Conservation (phyloP, 2,888 invertebrate species). For the Drosophila ezoana region DNA sequence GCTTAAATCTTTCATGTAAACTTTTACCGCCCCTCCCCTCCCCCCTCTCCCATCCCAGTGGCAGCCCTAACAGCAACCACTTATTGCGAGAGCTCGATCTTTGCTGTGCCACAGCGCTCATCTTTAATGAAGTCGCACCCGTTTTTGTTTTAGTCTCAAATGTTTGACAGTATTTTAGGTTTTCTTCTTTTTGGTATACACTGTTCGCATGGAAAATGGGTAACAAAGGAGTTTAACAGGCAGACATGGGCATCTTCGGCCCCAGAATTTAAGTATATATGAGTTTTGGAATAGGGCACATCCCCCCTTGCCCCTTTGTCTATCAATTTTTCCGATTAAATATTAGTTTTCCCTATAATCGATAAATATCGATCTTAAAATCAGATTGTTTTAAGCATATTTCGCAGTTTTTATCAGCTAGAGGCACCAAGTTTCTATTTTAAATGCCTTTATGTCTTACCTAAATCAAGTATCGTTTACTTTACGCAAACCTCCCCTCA, state of each 20-base stretch:
- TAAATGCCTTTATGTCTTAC: no score
- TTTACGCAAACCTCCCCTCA: no score
- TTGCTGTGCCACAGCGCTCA: constrained; percentile 36
- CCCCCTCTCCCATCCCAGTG: not conserved
- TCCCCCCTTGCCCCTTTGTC: no score
- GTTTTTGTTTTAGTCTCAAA: constrained; percentile 29
- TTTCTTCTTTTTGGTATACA: not conserved
- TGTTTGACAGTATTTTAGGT: constrained; percentile 30
- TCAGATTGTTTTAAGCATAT: no score
- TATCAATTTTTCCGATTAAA: no score
- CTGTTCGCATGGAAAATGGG: not conserved
- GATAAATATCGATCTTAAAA: no score
- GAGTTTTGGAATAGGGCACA: no score
- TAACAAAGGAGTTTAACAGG: not conserved
- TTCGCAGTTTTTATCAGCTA: no score
- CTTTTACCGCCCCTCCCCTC: constrained; percentile 50
- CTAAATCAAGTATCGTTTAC: no score
- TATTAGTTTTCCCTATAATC: no score
- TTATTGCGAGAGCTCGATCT: constrained; percentile 60
- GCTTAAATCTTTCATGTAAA: constrained; percentile 80
- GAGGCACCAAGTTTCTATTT: no score
- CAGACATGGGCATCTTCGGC: not conserved
- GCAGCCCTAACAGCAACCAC: not conserved
- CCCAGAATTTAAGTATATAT: no score
- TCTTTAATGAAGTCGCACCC: constrained; percentile 72